Base-by-base conservation (phyloP, 2,797 vertebrate species). In the Kryptolebias ocellatus region DNA sequence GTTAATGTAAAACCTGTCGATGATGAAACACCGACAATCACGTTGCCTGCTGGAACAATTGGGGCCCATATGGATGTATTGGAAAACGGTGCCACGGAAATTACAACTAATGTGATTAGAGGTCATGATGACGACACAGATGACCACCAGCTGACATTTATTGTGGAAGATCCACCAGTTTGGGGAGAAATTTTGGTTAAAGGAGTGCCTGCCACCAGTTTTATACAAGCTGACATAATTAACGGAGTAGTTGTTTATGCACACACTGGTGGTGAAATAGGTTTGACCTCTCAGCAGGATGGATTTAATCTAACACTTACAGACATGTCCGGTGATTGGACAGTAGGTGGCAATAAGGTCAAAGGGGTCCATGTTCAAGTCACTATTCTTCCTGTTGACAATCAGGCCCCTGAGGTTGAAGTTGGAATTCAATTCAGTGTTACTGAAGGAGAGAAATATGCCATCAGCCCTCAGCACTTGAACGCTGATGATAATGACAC, bases 301-400 rank as follows among this genome's bases (percentile, higher is more conserved):
- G 88, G 92, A 37, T 98, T 98, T 67, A 98, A 98, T 70, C 85
- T 99, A 71, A 98, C 95, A 7, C 93, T 99, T 44, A 96, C 95
- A 39, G 95, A 96, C 76, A 91, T 93, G 80, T 97, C 96, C n/a
- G 94, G 96, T 65, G 94, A 98, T 55, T 98, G 96, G 97, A 94
- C 83, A 0, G 53, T 96, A 11, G 95, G 95, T 0, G 94, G 95
- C 31, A 96, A 76, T 67, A 88, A 89, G 78, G 92, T 98, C 81
- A 95, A 81, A 5, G 95, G 95, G 52, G 94, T 98, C 15, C 92
- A 94, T 0, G 89, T 99, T 46, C 86, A 90, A 66, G 93, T 98
- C 58, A 95, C 96, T 20, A 90, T 98, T 82, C 95, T 98, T 56
- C 96, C 97, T 9, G 93, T 98, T 51, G 96, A 99, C 87, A 98